Percentiles rank a stretch among this genome's conserved stretches.
phyloP scores from a whole-genome alignment of 2,888 invertebrate genomes.

The Cerceris rybyensis region DNA sequence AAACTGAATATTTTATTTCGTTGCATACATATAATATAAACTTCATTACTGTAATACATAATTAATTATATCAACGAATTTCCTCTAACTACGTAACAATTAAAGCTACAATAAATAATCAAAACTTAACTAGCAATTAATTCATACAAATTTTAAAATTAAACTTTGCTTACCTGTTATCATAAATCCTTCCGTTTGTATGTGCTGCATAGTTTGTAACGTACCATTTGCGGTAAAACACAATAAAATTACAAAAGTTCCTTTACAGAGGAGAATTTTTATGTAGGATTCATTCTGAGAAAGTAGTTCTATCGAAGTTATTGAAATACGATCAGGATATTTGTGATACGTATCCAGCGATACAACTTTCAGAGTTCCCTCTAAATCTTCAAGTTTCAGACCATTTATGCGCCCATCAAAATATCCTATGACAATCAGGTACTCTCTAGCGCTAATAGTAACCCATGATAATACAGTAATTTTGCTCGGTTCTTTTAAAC shows the following conservation, averaged over 20 bases:
- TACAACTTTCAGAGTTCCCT: slow-evolving; percentile 44
- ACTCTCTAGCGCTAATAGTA: slow-evolving; percentile 44
- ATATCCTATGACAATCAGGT: slow-evolving; percentile 73
- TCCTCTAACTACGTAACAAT: too few species aligned
- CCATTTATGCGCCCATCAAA: slow-evolving; percentile 72
- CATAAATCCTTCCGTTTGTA: slow-evolving; percentile 67
- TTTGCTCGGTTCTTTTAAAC: slow-evolving; percentile 54
- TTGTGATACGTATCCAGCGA: slow-evolving; percentile 59
- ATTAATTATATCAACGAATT: too few species aligned
- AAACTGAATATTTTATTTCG: too few species aligned
- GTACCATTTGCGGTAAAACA: slow-evolving; percentile 59
- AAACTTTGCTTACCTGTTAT: slow-evolving; percentile 72
- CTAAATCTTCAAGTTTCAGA: slow-evolving; percentile 52
- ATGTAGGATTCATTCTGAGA: slow-evolving; percentile 42
- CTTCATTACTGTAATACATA: too few species aligned
- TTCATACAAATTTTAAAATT: neutral
- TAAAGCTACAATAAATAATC: too few species aligned
- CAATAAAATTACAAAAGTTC: slow-evolving; percentile 65
- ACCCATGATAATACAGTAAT: slow-evolving; percentile 72
- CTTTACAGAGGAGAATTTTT: slow-evolving; percentile 71
- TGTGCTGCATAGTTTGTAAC: slow-evolving; percentile 54
- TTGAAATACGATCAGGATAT: slow-evolving; percentile 65
- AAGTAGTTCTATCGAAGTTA: slow-evolving; percentile 63
- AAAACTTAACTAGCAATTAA: too few species aligned
- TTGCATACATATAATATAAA: too few species aligned